Base-by-base conservation (phyloP, 2,797 vertebrate species). In the Echeneis naucrates region DNA sequence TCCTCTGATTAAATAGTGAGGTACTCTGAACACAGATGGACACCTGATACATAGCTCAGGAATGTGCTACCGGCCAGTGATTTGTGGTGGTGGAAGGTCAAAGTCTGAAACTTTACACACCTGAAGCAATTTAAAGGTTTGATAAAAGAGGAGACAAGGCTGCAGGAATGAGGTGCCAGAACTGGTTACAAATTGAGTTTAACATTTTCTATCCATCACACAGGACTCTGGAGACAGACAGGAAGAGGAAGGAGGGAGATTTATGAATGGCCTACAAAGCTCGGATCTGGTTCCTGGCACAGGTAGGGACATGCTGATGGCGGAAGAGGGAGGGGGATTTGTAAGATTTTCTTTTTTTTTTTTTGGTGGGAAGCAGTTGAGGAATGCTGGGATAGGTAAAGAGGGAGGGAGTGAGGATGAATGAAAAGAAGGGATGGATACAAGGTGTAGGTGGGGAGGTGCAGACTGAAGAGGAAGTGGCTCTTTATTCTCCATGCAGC, bases 251-350 rank as follows among this genome's bases (percentile, higher is more conserved):
- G 45, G 48, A 56, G 32, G 51, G 60, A 79, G 66, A 82, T 78
- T 88, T 87, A 80, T 89, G 83, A 90, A 88, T 72, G 81, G 67
- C 57, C 52, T 65, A 63, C 32, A 10, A 33, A 40, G 56, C 70
- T 81, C 35, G 62, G 74, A 69, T 88, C 78, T 58, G 66, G 75
- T 67, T 66, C 75, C 53, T 79, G 65, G 63, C 64, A 81, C 84
- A 92, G 86, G 91, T 88, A 84, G 52, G 69, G 75, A 88, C 92
- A 88, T 33, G 91, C 80, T 69, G 64, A 68, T 3, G 17, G 48
- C 59, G 51, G 78, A 77, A 80, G 84, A 10, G 68, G 47, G 50
- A 53, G 76, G 72, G 23, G 56, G 68, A 30, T 61, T 4, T 50
- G 63, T 44, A 52, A 61, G 62, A n/a, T 53, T 56, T 75, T 45